A percentile compares a stretch with the other conserved stretches of the same genome.
These are phyloP conservation scores for Agrotis segetum DNA, from an alignment of 2,888 invertebrate species.

Conservation along the genomic window DNA sequence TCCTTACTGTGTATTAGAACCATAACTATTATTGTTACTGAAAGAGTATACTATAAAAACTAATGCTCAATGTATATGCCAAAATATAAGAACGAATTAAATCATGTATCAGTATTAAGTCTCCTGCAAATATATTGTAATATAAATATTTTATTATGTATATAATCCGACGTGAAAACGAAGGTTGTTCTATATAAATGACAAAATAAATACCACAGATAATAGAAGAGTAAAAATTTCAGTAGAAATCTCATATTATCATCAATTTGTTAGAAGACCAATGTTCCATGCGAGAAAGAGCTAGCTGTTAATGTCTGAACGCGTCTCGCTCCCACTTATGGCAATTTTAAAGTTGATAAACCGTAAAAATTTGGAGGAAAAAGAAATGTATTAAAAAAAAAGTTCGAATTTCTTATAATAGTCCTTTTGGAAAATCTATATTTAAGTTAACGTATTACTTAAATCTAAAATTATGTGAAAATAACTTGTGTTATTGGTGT, in stretches of 20 bases:
- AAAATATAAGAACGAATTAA: constrained; percentile 40
- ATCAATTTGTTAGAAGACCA: constrained; percentile 14
- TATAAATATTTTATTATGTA: constrained; percentile 26
- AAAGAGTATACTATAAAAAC: neutral
- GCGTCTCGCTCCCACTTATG: constrained; percentile 3
- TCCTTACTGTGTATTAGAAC: neutral
- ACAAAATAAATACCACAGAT: constrained; percentile 37
- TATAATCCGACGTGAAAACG: constrained; percentile 40
- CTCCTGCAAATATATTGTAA: constrained; percentile 35
- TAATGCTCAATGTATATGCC: constrained; percentile 47
- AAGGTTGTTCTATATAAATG: constrained; percentile 63
- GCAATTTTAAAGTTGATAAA: neutral
- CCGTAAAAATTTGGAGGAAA: constrained; percentile 17
- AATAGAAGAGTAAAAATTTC: neutral
- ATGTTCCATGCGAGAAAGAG: constrained; percentile 7
- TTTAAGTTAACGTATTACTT: constrained; percentile 38
- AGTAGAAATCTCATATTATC: neutral
- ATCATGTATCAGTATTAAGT: constrained; percentile 51
- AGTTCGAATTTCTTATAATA: constrained; percentile 55
- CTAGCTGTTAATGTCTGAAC: neutral
- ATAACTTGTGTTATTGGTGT: constrained; percentile 41
- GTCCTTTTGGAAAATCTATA: constrained; percentile 55
- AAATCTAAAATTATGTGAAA: constrained; percentile 35
- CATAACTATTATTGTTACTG: neutral
- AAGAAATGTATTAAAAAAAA: constrained; percentile 38